These are phyloP conservation scores for Gopherus evgoodei DNA, from an alignment of 2,113 vertebrate genomes.

Conservation along the genomic window DNA sequence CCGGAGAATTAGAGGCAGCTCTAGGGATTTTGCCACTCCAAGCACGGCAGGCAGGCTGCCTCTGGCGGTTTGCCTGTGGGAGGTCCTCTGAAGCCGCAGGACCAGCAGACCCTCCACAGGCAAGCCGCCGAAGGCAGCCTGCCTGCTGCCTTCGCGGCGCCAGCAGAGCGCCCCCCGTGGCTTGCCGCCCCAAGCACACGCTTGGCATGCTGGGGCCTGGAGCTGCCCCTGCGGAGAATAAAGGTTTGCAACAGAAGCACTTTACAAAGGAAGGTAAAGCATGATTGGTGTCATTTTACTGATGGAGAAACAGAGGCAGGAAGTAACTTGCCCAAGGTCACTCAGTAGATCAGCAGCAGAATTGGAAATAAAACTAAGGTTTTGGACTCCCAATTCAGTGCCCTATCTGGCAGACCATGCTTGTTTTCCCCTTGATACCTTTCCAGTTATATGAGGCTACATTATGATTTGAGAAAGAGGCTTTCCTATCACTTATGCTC, in stretches of 20 bases:
- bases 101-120: too few relatives aligned
- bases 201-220: too few relatives aligned
- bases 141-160: too few relatives aligned
- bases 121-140: too few relatives aligned
- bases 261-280: not conserved
- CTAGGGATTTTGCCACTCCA: too few relatives aligned
- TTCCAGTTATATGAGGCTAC: not conserved
- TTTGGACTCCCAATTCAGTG: accelerated
- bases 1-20: not conserved
- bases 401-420: too few relatives aligned
- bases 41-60: too few relatives aligned
- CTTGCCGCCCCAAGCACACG: too few relatives aligned
- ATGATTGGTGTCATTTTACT: accelerated
- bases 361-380: accelerated
- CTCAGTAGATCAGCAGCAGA: not conserved
- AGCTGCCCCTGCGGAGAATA: not conserved
- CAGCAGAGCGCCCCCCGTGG: too few relatives aligned
- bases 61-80: too few relatives aligned
- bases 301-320: not conserved
- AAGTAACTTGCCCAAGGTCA: not conserved
- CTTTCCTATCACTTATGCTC: not conserved
- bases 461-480: not conserved
- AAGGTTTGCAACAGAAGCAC: too few relatives aligned
- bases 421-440: not conserved
- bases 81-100: too few relatives aligned